phyloP scores from a whole-genome alignment of 2,113 vertebrate genomes.

The Perccottus glenii region DNA sequence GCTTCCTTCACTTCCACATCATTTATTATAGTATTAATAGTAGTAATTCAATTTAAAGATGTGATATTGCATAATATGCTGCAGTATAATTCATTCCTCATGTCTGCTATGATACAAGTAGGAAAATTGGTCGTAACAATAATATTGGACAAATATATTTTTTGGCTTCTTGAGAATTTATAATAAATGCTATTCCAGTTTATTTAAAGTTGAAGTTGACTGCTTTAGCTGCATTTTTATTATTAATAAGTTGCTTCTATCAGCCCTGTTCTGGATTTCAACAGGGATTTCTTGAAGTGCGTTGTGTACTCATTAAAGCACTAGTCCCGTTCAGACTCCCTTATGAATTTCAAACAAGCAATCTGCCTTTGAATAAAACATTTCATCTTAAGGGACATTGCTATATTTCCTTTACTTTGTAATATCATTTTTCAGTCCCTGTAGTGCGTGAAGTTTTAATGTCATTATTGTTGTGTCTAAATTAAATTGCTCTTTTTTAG shows the following conservation, averaged over 20 bases:
- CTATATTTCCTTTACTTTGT: conserved; percentile 56
- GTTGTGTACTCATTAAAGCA: conserved; percentile 51
- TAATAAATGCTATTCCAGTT: too few relatives aligned
- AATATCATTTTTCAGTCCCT: conserved; percentile 54
- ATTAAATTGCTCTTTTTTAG: conserved; percentile 66
- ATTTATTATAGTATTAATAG: too few relatives aligned
- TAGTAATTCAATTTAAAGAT: too few relatives aligned
- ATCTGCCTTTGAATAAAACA: conserved; percentile 69
- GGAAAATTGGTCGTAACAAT: too few relatives aligned
- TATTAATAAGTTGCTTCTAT: conserved; percentile 6
- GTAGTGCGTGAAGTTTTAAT: conserved; percentile 16
- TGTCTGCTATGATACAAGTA: too few relatives aligned
- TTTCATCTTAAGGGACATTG: conserved; percentile 47
- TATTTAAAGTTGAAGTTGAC: too few relatives aligned
- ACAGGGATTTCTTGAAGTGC: conserved; percentile 40
- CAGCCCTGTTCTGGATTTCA: conserved; percentile 31
- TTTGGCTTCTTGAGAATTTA: too few relatives aligned
- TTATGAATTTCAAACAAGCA: conserved; percentile 56
- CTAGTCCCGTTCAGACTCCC: conserved; percentile 31
- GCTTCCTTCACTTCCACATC: too few relatives aligned
- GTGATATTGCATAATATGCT: too few relatives aligned
- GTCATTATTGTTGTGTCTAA: neutral
- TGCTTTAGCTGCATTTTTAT: too few relatives aligned
- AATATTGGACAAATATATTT: too few relatives aligned
- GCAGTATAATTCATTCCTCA: too few relatives aligned